phyloP scores from a whole-genome alignment of 2,113 vertebrate species.

The Toxotes chatareus region DNA sequence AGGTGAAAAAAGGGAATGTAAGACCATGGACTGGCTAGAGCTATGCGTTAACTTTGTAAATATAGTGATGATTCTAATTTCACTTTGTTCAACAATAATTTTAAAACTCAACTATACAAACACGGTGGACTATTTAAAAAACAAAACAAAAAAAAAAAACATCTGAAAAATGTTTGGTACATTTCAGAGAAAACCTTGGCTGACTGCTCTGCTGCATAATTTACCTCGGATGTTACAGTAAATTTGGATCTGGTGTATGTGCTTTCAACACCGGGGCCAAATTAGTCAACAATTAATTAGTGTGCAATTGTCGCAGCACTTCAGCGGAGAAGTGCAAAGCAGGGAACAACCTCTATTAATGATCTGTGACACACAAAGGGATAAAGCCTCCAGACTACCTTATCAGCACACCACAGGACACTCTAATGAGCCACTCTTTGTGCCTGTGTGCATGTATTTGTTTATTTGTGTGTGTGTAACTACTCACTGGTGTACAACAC shows the following conservation, averaged over 20 bases:
- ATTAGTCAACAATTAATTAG: slow-evolving; percentile 45
- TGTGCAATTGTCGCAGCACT: slow-evolving; percentile 11
- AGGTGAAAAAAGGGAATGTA: neutral
- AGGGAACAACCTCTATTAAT: slow-evolving; percentile 38
- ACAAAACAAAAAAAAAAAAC: neutral
- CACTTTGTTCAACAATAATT: too few relatives aligned
- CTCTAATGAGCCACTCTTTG: slow-evolving; percentile 39
- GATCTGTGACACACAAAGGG: slow-evolving; percentile 30
- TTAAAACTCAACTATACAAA: too few relatives aligned
- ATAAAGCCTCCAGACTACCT: slow-evolving; percentile 29
- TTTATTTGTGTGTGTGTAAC: slow-evolving; percentile 36
- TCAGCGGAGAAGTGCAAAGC: slow-evolving; percentile 8
- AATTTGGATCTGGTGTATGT: neutral
- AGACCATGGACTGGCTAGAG: neutral
- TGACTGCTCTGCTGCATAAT: slow-evolving; percentile 12
- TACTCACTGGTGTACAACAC: slow-evolving; percentile 9
- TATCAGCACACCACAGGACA: slow-evolving; percentile 62
- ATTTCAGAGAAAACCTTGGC: slow-evolving; percentile 5
- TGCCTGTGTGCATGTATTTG: slow-evolving; percentile 20
- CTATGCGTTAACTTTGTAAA: neutral
- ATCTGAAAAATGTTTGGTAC: neutral
- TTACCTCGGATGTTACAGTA: neutral
- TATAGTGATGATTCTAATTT: neutral
- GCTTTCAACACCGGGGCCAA: neutral
- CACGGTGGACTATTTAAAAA: too few relatives aligned